Base-by-base conservation (phyloP, 2,113 vertebrate species). In the Elaphurus davidianus region DNA sequence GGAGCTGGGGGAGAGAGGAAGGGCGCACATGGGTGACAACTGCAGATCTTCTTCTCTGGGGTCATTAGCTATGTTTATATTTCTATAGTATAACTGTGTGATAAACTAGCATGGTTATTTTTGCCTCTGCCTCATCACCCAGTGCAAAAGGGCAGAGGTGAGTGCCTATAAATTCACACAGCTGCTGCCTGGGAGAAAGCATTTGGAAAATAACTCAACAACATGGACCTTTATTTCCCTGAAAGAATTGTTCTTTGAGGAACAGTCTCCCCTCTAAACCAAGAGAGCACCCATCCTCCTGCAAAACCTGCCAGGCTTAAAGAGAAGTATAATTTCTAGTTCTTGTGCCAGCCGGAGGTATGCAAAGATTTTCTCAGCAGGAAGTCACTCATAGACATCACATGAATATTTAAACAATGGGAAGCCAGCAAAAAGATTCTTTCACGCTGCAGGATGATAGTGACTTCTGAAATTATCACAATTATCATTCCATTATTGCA, bases 401-500 rank as follows among this genome's bases (percentile, higher is more conserved):
- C 98, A 98, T 97, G 93, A 92, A 45, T 98, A 97, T 98, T 99
- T 98, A 99, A 99, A 98, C 98, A 98, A 97, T 97, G 98, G 97
- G 98, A 98, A 97, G 98, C 97, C 97, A 98, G 97, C 92, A 98
- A 98, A 98, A 97, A 97, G 97, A 98, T 98, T 98, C 98, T 98
- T 98, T 98, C 98, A 98, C 97, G 96, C 98, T 97, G 93, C 98
- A 97, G 96, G 98, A 98, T 60, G 97, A 97, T 95, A 97, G 98
- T 90, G 91, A 98, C 98, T 99, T 98, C 98, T 98, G 98, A 98
- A 98, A 98, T 98, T 99, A 98, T 98, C 98, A 98, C 98, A 98
- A 98, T 98, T 98, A 98, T 98, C n/a, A 67, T 92, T 96, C 94
- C 98, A 94, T 98, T 98, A 97, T 97, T 94, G 97, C 0, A 84